These are phyloP conservation scores for Smutsia temminckii DNA, from an alignment of 2,797 vertebrate species.

Conservation along the genomic window DNA sequence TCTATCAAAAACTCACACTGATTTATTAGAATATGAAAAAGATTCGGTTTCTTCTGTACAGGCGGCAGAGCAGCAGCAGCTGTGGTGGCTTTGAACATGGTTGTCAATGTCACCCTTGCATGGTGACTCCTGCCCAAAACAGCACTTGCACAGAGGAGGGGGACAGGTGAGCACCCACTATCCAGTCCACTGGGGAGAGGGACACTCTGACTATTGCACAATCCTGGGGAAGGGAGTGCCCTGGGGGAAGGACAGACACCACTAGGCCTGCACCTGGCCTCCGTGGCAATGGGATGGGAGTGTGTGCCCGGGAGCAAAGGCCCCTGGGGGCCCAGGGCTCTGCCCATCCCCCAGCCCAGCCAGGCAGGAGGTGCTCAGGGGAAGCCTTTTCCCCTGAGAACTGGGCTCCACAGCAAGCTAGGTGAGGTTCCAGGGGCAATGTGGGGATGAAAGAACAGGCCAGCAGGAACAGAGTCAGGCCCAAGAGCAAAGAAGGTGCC, in stretches of 20 bases:
- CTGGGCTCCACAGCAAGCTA: slow-evolving; percentile 14
- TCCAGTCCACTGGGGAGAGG: slow-evolving; percentile 28
- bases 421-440: neutral
- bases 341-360: neutral
- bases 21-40: slow-evolving; percentile 90
- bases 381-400: neutral
- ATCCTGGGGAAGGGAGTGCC: slow-evolving; percentile 39
- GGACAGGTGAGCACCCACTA: neutral
- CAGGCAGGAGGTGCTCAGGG: neutral
- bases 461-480: slow-evolving; percentile 16
- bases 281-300: neutral
- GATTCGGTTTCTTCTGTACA: slow-evolving; percentile 84
- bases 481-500: neutral
- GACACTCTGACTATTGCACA: slow-evolving; percentile 72
- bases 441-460: neutral
- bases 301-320: slow-evolving; percentile 42
- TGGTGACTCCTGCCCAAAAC: slow-evolving; percentile 76
- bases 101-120: slow-evolving; percentile 77
- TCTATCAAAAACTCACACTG: slow-evolving; percentile 85
- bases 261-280: neutral
- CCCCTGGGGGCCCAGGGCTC: slow-evolving; percentile 26
- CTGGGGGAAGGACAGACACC: neutral
- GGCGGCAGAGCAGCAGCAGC: slow-evolving; percentile 72
- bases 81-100: slow-evolving; percentile 65
- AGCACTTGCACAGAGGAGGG: slow-evolving; percentile 68